Evolutionary conservation across 2,113 vertebrate genomes (phyloP), one percentile per base, ranked within the genome.

Genomic region (Promerops cafer): DNA sequence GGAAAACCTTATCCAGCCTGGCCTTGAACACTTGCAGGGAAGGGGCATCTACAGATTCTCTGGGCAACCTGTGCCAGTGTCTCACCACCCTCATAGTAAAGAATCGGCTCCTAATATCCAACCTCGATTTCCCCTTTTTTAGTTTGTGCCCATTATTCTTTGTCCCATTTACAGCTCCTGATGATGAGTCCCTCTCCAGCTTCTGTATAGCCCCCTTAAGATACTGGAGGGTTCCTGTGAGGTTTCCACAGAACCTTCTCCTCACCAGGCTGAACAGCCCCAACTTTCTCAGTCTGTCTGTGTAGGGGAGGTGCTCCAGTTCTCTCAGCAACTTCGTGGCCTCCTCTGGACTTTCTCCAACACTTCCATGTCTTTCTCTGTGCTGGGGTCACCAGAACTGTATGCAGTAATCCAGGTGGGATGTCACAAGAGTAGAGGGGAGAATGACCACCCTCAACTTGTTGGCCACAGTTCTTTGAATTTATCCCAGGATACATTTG

Each of bases 391-490:
- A 40, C 9, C 22, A 76, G n/a, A 71, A 35, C 20, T 56, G 30
- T 17, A 21, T 24, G 31, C 65, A 47, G 8, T 37, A 28, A 6
- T 59, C 22, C 19, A 39, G 26, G 19, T 24, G 33, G 37, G 39
- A 15, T 66, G 27, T 74, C 69, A 30, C 19, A 59, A 45, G 44
- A 66, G 13, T 23, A 65, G 7, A 33, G 10, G 16, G 10, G 7
- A 52, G 7, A 74, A 39, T 45, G 19, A 28, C 4, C 1, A 15
- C 16, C 40, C 14, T 71, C 0, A 1, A 4, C 20, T 52, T 45
- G 13, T 28, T 59, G 52, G 13, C 45, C 28, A 30, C 10, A 4
- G 9, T 74, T 26, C 16, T 52, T 82, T 66, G 23, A 16, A 18
- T 75, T 28, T 37, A 30, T 24, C 44, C 33, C 33, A 26, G 23